phyloP scores from a whole-genome alignment of 2,113 vertebrate genomes.

The Pyxicephalus adspersus region DNA sequence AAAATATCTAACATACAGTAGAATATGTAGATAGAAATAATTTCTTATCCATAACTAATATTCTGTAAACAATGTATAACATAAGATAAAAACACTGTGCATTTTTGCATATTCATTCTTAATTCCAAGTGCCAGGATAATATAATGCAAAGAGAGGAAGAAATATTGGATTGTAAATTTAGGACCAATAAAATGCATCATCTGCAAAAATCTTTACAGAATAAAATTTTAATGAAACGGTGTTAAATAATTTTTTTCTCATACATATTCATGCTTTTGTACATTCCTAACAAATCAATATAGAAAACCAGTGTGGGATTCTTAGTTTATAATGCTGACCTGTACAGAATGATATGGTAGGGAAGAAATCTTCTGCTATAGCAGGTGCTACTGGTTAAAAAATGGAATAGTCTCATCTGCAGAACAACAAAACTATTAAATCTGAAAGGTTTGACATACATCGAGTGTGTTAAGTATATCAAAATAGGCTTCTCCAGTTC shows the following conservation, averaged over 20 bases:
- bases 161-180: too few relatives aligned
- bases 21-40: too few relatives aligned
- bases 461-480: background rate
- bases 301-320: constrained; percentile 53
- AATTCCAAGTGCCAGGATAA: too few relatives aligned
- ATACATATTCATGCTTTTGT: constrained; percentile 56
- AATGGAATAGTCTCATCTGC: background rate
- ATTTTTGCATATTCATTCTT: too few relatives aligned
- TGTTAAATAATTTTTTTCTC: too few relatives aligned
- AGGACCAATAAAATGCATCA: too few relatives aligned
- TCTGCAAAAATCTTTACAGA: background rate
- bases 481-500: background rate
- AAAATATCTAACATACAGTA: too few relatives aligned
- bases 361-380: constrained; percentile 15
- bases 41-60: too few relatives aligned
- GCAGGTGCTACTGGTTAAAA: background rate
- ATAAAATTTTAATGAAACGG: too few relatives aligned
- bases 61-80: too few relatives aligned
- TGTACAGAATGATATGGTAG: constrained; percentile 45
- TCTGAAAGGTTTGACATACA: background rate
- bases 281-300: constrained; percentile 53
- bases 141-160: too few relatives aligned
- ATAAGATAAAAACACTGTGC: too few relatives aligned
- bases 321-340: constrained; percentile 44
- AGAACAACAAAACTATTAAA: background rate